Evolutionary conservation across 1,140 invertebrate species (phyloP), one percentile per base, ranked within the genome.

Genomic region (Steinernema feltiae): DNA sequence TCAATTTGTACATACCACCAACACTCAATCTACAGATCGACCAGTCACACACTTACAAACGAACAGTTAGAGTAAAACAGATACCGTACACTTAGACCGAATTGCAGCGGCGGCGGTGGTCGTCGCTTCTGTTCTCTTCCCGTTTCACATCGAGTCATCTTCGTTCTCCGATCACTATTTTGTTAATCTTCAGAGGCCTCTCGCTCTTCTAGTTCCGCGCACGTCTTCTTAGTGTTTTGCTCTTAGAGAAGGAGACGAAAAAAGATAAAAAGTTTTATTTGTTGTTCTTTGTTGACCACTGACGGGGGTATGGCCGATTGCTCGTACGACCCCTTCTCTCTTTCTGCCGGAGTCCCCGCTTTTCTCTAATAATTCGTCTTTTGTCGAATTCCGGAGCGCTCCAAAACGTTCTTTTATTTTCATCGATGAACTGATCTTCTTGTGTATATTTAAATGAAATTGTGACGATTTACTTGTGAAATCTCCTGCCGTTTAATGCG

Each of bases 401-500:
- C 53, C 15, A 63, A 63, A n/a, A 3, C 53, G 53, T 63, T 63
- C 24, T 21, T 12, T 63, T 63, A 12, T 63, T 63, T 63, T 63
- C 41, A 12, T 46, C n/a, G 41, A n/a, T 46, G 35, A 41, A 41
- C 24, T 27, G 12, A 27, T 15, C 53, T 7, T 63, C n/a, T 63
- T 63, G 24, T 63, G 53, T 63, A 63, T 63, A 63, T 63, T 63
- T 63, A 63, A 46, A 63, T 63, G 53, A 63, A 63, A 63, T 63
- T 63, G 53, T 17, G 12, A 63, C 53, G 53, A 63, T 63, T 46
- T 63, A 63, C 24, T 63, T 63, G 53, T 63, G 24, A 63, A 63
- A 63, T 63, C 53, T 63, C 53, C 53, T 63, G 53, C 53, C 53
- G 53, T 63, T 63, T 63, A 63, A 63, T 63, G 53, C 53, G 53